Conservation (phyloP, 2,113 vertebrate species). For the Dicerorhinus sumatrensis region DNA sequence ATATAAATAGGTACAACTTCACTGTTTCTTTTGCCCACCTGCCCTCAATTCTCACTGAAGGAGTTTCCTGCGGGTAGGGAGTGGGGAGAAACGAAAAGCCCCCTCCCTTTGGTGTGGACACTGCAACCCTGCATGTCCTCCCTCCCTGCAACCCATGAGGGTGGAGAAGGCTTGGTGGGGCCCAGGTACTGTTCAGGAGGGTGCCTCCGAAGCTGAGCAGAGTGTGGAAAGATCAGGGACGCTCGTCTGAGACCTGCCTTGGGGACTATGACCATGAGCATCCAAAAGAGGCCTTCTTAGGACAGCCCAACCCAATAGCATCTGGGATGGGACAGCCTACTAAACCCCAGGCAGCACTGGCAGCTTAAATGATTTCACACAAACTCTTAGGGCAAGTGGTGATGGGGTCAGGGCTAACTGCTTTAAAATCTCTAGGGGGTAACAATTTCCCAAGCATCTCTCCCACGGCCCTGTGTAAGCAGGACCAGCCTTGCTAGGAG, state of each 20-base stretch:
- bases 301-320: background rate
- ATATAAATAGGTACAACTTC: background rate
- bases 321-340: background rate
- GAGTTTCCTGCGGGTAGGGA: background rate
- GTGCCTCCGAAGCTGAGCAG: background rate
- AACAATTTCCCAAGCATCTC: background rate
- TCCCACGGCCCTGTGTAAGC: background rate
- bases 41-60: background rate
- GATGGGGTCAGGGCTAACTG: background rate
- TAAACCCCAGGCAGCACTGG: background rate
- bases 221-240: background rate
- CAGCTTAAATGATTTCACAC: background rate
- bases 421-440: background rate
- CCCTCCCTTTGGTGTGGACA: too few relatives aligned
- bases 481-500: background rate
- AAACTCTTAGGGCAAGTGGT: background rate
- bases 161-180: background rate
- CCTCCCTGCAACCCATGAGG: accelerated
- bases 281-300: background rate
- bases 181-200: background rate
- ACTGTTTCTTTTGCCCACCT: background rate
- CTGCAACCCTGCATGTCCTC: background rate
- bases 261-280: background rate
- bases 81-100: background rate
- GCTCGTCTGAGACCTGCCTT: accelerated